Evolutionary conservation across 2,888 invertebrate genomes (phyloP).

Genomic region (Trichopoda pennipes): DNA sequence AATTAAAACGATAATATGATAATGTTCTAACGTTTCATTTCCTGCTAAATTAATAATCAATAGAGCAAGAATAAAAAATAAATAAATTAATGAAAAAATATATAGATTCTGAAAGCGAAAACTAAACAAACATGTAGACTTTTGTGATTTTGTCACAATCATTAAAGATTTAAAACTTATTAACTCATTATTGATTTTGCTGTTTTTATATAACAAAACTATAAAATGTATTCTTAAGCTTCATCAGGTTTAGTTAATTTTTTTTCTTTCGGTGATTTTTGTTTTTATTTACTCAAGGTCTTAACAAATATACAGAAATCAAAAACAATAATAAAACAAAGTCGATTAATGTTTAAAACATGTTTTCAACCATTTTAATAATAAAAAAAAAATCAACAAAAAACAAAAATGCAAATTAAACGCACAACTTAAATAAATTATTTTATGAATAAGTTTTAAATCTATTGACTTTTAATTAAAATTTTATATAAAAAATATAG

Average conservation of each 20-base stretch:
- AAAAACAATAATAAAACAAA: conserved; percentile 45
- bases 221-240: conserved; percentile 52
- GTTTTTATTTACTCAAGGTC: conserved; percentile 67
- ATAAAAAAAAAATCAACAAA: background rate
- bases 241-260: conserved; percentile 53
- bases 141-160: conserved; percentile 61
- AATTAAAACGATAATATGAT: conserved; percentile 38
- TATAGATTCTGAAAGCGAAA: conserved; percentile 62
- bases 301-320: conserved; percentile 46
- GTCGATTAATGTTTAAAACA: conserved; percentile 59
- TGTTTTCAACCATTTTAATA: conserved; percentile 54
- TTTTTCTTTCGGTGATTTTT: background rate
- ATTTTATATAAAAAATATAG: background rate
- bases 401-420: conserved; percentile 67
- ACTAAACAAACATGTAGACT: conserved; percentile 24
- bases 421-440: conserved; percentile 55
- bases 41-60: conserved; percentile 65
- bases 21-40: conserved; percentile 63
- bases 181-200: conserved; percentile 56
- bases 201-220: conserved; percentile 57
- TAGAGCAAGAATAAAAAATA: conserved; percentile 15
- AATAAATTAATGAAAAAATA: too few species aligned
- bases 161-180: conserved; percentile 62
- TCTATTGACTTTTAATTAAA: conserved; percentile 38
- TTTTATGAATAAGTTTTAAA: background rate